Evolutionary conservation across 92 coral and sea anemone genomes (phyloP).

Genomic region (Palythoa heliodiscus): DNA sequence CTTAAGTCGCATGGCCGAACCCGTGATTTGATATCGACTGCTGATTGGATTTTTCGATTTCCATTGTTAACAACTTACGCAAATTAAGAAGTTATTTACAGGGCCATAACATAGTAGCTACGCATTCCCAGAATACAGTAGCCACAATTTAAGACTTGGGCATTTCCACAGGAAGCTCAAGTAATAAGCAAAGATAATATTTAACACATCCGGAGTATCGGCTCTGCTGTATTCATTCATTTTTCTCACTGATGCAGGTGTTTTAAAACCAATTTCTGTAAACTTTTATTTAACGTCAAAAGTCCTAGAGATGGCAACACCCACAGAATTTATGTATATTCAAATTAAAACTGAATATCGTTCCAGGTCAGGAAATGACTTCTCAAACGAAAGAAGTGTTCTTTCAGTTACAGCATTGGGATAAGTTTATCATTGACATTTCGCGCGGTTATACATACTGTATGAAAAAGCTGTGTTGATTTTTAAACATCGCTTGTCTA

Average conservation of each 20-base stretch:
- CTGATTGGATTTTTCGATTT: too few relatives aligned
- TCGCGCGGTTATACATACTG: background rate
- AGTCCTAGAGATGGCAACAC: background rate
- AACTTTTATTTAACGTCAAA: too few relatives aligned
- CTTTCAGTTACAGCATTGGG: too few relatives aligned
- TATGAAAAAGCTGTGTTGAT: background rate
- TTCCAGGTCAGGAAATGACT: background rate
- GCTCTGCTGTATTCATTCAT: slow-evolving; percentile 8
- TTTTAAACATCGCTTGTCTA: background rate
- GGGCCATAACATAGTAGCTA: too few relatives aligned
- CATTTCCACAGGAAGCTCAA: too few relatives aligned
- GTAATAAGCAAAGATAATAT: too few relatives aligned
- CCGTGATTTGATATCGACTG: too few relatives aligned
- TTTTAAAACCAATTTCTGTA: background rate
- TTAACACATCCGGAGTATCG: background rate
- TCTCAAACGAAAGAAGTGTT: background rate
- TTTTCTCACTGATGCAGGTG: background rate
- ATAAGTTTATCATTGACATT: background rate
- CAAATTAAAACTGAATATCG: background rate
- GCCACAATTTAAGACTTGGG: too few relatives aligned
- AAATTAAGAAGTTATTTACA: too few relatives aligned
- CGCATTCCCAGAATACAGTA: too few relatives aligned
- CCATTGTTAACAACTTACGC: too few relatives aligned
- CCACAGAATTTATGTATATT: background rate
- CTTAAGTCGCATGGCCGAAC: too few relatives aligned